A percentile compares a stretch with the other conserved stretches of the same genome.
phyloP scores from a whole-genome alignment of 2,797 vertebrate genomes.

The Nannoperca obscura region DNA sequence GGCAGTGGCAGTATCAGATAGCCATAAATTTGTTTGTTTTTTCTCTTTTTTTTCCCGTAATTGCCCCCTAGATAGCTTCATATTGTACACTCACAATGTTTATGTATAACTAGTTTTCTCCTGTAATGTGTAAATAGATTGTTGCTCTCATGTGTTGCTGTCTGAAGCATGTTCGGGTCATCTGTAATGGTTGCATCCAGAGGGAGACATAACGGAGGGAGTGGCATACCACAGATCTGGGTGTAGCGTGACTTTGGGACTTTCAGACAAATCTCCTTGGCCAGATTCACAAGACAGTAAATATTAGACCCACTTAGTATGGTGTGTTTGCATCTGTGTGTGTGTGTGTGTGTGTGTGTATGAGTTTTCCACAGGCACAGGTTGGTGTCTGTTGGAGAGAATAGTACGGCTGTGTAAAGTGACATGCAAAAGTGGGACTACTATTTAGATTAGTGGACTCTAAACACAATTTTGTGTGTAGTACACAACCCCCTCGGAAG shows the following conservation, averaged over 20 bases:
- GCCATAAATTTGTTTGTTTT: background rate
- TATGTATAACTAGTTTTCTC: background rate
- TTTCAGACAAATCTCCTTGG: conserved; percentile 62
- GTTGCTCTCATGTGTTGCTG: background rate
- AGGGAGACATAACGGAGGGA: conserved; percentile 50
- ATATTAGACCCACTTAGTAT: conserved; percentile 59
- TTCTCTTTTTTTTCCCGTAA: background rate
- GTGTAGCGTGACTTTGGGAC: conserved; percentile 63
- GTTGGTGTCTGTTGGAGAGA: background rate
- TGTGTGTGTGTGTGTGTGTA: conserved; percentile 13
- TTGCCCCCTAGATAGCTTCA: background rate
- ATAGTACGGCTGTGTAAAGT: background rate
- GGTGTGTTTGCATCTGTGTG: conserved; percentile 37
- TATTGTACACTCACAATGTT: background rate
- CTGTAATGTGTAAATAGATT: background rate
- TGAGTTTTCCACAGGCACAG: background rate
- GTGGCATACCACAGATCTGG: conserved; percentile 54
- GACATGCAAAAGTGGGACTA: conserved; percentile 5
- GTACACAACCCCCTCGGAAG: background rate
- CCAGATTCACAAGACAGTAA: conserved; percentile 54
- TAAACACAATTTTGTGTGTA: conserved; percentile 19
- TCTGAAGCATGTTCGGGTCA: conserved; percentile 34
- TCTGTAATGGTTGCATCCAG: conserved; percentile 44
- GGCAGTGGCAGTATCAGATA: background rate
- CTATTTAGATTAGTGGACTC: conserved; percentile 12